Evolutionary conservation across 2,797 vertebrate genomes (phyloP).

Genomic region (Neopelma chrysocephalum): DNA sequence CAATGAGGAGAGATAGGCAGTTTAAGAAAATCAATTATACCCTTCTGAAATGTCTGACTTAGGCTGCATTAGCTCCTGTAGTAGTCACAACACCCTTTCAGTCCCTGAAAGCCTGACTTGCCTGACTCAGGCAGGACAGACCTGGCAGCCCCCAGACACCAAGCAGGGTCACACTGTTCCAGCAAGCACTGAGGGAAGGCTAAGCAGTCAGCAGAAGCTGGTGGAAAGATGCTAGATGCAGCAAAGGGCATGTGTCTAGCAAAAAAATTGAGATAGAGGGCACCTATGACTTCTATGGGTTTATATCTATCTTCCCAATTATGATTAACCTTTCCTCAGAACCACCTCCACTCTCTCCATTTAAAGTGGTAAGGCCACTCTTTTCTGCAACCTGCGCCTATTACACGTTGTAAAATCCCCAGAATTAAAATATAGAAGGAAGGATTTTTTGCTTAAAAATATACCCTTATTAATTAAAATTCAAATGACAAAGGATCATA

Average conservation of each 20-base stretch:
- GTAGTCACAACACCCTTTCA: accelerated
- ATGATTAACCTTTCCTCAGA: not conserved
- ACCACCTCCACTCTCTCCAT: accelerated
- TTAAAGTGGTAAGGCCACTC: not conserved
- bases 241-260: not conserved
- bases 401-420: not conserved
- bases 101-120: not conserved
- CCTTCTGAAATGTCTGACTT: not conserved
- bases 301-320: not conserved
- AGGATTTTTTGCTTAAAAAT: not conserved
- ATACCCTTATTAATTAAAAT: not conserved
- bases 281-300: not conserved
- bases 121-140: not conserved
- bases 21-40: not conserved
- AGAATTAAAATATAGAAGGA: not conserved
- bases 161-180: accelerated
- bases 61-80: not conserved
- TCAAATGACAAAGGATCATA: not conserved
- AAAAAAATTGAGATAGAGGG: not conserved
- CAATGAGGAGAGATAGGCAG: not conserved
- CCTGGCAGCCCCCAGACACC: not conserved
- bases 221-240: not conserved
- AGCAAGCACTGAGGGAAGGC: not conserved
- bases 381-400: not conserved
- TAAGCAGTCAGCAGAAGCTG: not conserved